Conservation (phyloP, 2,113 vertebrate genomes). For the Phainopepla nitens region DNA sequence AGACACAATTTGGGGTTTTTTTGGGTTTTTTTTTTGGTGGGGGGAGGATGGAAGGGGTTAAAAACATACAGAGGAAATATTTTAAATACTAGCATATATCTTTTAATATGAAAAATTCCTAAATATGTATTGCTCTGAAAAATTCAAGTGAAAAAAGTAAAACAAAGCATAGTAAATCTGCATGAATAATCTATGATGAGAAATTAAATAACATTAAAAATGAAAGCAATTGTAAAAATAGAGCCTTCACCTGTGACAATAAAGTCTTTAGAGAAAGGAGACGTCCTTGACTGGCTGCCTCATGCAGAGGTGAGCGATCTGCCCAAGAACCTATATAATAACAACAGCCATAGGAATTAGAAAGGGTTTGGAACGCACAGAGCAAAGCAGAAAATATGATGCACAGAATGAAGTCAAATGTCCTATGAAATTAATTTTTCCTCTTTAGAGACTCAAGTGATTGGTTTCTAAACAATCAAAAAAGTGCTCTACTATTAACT, state of each 20-base stretch:
- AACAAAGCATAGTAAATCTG: neutral
- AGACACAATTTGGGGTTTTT: neutral
- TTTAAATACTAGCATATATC: neutral
- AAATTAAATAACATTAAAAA: neutral
- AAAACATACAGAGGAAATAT: neutral
- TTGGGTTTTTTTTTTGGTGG: fast-evolving
- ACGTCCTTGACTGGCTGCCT: constrained; percentile 91
- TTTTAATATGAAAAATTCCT: neutral
- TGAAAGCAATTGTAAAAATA: neutral
- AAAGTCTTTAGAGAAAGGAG: constrained; percentile 90
- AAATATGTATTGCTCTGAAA: neutral
- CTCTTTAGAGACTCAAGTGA: neutral
- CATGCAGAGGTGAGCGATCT: constrained; percentile 91
- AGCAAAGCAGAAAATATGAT: neutral
- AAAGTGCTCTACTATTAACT: neutral
- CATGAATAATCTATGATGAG: neutral
- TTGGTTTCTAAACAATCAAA: neutral
- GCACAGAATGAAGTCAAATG: neutral
- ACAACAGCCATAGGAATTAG: neutral
- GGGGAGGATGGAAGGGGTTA: fast-evolving
- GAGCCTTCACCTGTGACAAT: constrained; percentile 83
- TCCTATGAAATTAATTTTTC: neutral
- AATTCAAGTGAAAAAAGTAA: neutral
- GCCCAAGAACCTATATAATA: constrained; percentile 87
- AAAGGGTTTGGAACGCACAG: neutral